Percentiles rank a stretch among this genome's conserved stretches.
phyloP scores from a whole-genome alignment of 2,888 invertebrate species.

The Anthoptus insignis region DNA sequence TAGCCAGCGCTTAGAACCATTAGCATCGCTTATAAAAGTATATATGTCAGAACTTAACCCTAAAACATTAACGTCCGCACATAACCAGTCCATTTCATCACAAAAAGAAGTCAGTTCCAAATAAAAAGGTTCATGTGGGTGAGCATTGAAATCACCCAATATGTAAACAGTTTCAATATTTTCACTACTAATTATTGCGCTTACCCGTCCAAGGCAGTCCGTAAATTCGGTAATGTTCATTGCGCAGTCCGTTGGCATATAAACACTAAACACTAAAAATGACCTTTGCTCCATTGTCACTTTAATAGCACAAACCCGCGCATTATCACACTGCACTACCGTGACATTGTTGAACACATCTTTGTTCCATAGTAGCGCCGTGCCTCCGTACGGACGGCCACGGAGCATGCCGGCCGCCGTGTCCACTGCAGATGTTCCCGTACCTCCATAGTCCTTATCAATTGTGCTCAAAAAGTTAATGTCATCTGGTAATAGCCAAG shows the following conservation, averaged over 20 bases:
- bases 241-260: slow-evolving; percentile 8
- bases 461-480: slow-evolving; percentile 24
- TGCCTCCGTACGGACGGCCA: slow-evolving; percentile 38
- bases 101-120: background rate
- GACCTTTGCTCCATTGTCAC: background rate
- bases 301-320: slow-evolving; percentile 6
- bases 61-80: background rate
- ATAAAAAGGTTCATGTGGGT: no score
- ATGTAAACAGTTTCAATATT: no score
- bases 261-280: slow-evolving; percentile 19
- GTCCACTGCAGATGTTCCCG: slow-evolving; percentile 35
- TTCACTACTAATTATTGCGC: no score
- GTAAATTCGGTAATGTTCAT: slow-evolving; percentile 4
- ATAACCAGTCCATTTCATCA: background rate
- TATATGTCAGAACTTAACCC: background rate
- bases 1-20: slow-evolving; percentile 1
- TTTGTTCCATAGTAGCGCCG: slow-evolving; percentile 40
- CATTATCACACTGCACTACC: slow-evolving; percentile 17
- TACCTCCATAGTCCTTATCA: slow-evolving; percentile 18
- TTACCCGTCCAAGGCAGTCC: background rate
- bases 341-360: slow-evolving; percentile 29
- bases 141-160: no score
- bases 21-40: slow-evolving; percentile 11
- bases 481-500: slow-evolving; percentile 29
- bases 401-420: slow-evolving; percentile 29